Base-by-base conservation (phyloP, 2,797 vertebrate genomes). In the Gallinago solitaria region DNA sequence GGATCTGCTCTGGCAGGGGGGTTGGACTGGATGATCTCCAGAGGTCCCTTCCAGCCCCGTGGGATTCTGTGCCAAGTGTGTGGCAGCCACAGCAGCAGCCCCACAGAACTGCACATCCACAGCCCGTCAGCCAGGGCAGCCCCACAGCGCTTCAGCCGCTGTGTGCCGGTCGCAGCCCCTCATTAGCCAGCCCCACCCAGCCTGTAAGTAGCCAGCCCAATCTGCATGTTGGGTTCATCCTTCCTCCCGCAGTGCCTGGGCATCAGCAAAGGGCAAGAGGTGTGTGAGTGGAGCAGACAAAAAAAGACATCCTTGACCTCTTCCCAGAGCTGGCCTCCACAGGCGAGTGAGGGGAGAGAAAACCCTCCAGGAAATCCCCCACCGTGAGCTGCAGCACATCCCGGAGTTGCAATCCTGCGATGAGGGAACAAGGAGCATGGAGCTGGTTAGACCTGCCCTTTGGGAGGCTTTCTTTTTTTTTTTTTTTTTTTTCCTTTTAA, bases 91-190 rank as follows among this genome's bases (percentile, higher is more conserved):
- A 3, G 23, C 65, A 20, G 9, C 10, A 5, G 47, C 16, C 25
- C 24, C 0, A 1, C 17, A 6, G 33, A 33, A 15, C 70, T 10
- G 56, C 18, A 6, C 1, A 1, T 3, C 39, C 11, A 2, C 2
- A 0, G 53, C 37, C 4, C 2, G 4, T 4, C 0, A 0, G 54
- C 30, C 63, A 8, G 56, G 43, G 37, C 20, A 21, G 48, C 25
- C 1, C 37, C 23, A 9, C 2, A 0, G 19, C 21, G 43, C 43
- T n/a, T 2, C 5, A 4, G 28, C 32, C 5, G 27, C 53, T 16
- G 47, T 54, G 19, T 8, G 12, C 74, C 43, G 45, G 27, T 4
- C 2, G 0, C 18, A 24, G 43, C 5, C 23, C 37, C 12, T 27
- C 20, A 8, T 12, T 11, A 28, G 32, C 61, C 27, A 56, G 11